These are phyloP conservation scores for Siniperca chuatsi DNA, from an alignment of 2,113 vertebrate species.

Conservation along the genomic window DNA sequence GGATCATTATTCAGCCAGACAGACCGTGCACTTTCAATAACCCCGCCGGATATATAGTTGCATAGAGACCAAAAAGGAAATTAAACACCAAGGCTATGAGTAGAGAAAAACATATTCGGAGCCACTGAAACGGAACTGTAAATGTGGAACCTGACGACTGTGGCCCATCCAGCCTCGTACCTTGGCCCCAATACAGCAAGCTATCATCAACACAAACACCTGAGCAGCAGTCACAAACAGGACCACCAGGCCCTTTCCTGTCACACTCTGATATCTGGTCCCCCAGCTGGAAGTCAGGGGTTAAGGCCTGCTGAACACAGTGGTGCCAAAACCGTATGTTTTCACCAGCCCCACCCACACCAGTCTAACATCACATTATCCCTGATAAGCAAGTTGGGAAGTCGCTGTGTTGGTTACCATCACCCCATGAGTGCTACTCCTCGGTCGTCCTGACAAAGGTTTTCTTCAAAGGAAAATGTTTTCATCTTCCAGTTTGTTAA, in stretches of 20 bases:
- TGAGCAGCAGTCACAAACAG: conserved; percentile 65
- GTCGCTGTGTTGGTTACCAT: conserved; percentile 7
- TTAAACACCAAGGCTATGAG: conserved; percentile 65
- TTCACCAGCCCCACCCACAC: conserved; percentile 32
- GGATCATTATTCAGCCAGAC: conserved; percentile 15
- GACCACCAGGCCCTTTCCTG: conserved; percentile 68
- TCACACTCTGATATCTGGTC: conserved; percentile 67
- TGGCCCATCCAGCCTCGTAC: conserved; percentile 48
- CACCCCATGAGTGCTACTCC: neutral
- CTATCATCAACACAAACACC: conserved; percentile 69
- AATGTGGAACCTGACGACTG: conserved; percentile 44
- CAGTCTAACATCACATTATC: conserved; percentile 44
- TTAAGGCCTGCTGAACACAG: conserved; percentile 73
- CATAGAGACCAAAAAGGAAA: conserved; percentile 65
- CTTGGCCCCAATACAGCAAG: conserved; percentile 57
- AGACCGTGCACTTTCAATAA: conserved; percentile 43
- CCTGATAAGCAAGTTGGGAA: conserved; percentile 39
- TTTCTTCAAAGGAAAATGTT: neutral
- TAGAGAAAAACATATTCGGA: conserved; percentile 63
- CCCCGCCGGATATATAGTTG: conserved; percentile 53
- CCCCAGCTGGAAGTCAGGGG: conserved; percentile 78
- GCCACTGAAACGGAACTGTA: conserved; percentile 54
- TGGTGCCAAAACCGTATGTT: conserved; percentile 67
- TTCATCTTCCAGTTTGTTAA: conserved; percentile 14
- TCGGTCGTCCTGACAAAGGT: neutral